Conservation (phyloP, 2,113 vertebrate genomes). For the Ornithorhynchus anatinus region DNA sequence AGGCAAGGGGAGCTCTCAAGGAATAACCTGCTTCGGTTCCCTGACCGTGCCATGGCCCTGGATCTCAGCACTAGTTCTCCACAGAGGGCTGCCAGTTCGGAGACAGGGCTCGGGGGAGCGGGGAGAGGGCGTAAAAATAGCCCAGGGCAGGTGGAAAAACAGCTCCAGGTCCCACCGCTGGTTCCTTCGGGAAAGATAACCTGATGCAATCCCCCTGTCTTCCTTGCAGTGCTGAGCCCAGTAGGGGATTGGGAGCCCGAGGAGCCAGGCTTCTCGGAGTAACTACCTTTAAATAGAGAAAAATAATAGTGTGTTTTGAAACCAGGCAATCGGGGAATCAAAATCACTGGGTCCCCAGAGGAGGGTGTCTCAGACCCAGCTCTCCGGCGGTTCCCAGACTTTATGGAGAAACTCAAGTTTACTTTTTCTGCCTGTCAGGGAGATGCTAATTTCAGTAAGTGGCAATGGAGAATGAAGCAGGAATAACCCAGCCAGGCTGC, state of each 20-base stretch:
- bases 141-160: conserved; percentile 59
- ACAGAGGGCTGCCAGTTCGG: not conserved
- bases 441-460: not conserved
- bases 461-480: not conserved
- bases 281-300: conserved; percentile 12
- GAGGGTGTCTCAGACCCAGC: not conserved
- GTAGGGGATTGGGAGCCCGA: no score
- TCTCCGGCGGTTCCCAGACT: accelerated
- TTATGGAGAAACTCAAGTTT: not conserved
- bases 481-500: not conserved
- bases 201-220: conserved; percentile 56
- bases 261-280: conserved; percentile 13
- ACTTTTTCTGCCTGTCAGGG: not conserved
- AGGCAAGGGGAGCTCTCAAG: accelerated
- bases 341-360: not conserved
- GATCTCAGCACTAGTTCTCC: conserved; percentile 6
- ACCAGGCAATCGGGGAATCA: not conserved
- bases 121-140: conserved; percentile 63
- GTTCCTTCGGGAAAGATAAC: conserved; percentile 37
- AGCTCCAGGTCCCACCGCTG: not conserved
- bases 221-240: conserved; percentile 50
- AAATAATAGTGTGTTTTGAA: conserved; percentile 33
- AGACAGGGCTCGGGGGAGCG: conserved; percentile 41
- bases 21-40: not conserved
- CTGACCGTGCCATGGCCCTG: not conserved